A percentile compares a stretch with the other conserved stretches of the same genome.
These are phyloP conservation scores for Pristionchus japonicus DNA, from an alignment of 2,888 invertebrate genomes.

Conservation along the genomic window DNA sequence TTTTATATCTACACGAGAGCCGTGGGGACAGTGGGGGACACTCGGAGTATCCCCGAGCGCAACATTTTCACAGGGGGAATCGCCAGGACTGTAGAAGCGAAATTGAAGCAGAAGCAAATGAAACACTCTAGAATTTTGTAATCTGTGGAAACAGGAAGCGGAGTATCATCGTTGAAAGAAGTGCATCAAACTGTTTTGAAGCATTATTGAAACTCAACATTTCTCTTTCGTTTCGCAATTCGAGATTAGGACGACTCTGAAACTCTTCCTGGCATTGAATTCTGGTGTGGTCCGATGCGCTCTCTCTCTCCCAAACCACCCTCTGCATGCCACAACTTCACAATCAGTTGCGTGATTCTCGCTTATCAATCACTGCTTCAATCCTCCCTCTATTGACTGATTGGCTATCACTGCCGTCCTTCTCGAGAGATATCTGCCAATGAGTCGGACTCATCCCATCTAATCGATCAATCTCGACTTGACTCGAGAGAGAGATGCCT, in stretches of 20 bases:
- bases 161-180: neutral
- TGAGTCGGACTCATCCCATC: neutral
- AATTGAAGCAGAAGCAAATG: too few relatives aligned
- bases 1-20: too few relatives aligned
- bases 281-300: neutral
- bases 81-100: too few relatives aligned
- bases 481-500: neutral
- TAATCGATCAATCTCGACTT: neutral
- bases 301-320: neutral
- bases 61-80: too few relatives aligned
- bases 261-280: neutral
- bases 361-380: neutral
- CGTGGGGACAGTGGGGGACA: too few relatives aligned
- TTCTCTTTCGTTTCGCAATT: neutral
- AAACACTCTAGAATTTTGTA: neutral
- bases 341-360: neutral
- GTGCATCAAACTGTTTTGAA: neutral
- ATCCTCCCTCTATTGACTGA: neutral
- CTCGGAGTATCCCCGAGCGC: too few relatives aligned
- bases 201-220: neutral
- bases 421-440: neutral
- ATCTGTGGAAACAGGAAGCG: neutral
- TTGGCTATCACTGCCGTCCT: neutral
- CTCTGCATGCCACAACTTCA: neutral
- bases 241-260: neutral